A percentile compares a stretch with the other conserved stretches of the same genome.
Evolutionary conservation across 2,113 vertebrate genomes (phyloP).

Genomic region (Rhinopomastus cyanomelas): DNA sequence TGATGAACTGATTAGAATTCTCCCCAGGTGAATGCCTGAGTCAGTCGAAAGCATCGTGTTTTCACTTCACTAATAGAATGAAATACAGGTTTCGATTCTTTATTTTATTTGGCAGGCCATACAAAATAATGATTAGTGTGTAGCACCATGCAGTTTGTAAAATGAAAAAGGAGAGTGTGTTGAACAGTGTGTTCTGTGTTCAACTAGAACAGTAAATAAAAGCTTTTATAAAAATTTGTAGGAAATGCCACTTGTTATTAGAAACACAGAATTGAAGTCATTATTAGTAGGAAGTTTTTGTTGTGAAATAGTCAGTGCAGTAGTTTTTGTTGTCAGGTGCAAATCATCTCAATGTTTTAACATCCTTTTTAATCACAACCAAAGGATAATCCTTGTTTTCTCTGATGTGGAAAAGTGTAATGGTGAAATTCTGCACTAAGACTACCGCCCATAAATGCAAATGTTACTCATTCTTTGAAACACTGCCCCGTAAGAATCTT

Average conservation of each 20-base stretch:
- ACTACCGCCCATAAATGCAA: background rate
- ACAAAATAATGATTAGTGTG: background rate
- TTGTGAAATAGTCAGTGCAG: background rate
- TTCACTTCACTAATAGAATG: background rate
- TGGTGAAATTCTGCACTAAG: background rate
- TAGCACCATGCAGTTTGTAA: background rate
- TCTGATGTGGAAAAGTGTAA: background rate
- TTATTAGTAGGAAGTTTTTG: background rate
- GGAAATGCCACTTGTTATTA: background rate
- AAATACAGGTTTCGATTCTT: background rate
- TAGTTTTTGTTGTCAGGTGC: background rate
- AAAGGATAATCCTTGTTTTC: background rate
- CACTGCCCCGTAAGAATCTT: background rate
- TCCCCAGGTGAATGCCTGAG: background rate
- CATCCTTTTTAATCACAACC: background rate
- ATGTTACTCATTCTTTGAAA: background rate
- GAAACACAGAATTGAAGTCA: background rate
- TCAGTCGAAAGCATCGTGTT: background rate
- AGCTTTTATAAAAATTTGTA: background rate
- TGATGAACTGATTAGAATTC: background rate
- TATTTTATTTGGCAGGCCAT: background rate
- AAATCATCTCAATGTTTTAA: background rate
- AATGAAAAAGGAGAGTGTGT: background rate
- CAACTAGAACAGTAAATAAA: background rate
- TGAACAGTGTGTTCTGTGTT: background rate